Evolutionary conservation across 1,140 invertebrate species (phyloP).

Genomic region (Helicoverpa zea): DNA sequence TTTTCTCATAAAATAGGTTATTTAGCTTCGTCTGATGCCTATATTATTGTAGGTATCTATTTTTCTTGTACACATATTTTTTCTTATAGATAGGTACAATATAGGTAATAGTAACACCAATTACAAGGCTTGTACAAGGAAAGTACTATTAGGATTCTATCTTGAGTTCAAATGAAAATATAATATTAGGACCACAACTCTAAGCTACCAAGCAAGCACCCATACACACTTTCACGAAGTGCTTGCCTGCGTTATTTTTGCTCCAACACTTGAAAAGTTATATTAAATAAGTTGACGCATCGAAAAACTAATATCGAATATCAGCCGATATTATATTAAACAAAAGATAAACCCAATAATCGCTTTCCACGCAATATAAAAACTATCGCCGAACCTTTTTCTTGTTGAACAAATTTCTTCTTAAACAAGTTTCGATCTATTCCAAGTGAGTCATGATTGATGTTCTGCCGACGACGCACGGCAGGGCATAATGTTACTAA

Average conservation of each 20-base stretch:
- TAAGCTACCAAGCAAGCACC: no score
- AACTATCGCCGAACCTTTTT: slow-evolving; percentile 42
- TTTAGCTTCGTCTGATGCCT: no score
- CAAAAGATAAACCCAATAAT: slow-evolving; percentile 31
- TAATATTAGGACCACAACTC: no score
- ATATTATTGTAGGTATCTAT: no score
- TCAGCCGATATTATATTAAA: slow-evolving; percentile 26
- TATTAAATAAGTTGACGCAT: slow-evolving; percentile 9
- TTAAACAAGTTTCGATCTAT: slow-evolving; percentile 45
- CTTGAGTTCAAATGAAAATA: no score
- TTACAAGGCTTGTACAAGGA: no score
- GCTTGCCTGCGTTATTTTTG: neutral
- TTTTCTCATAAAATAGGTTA: no score
- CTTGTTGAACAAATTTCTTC: slow-evolving; percentile 47
- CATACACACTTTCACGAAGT: no score
- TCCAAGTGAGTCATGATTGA: slow-evolving; percentile 48
- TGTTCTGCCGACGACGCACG: slow-evolving; percentile 48
- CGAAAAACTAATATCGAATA: slow-evolving; percentile 1
- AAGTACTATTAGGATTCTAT: no score
- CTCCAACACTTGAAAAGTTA: neutral
- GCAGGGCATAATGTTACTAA: slow-evolving; percentile 45
- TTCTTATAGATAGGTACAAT: no score
- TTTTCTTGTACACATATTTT: no score
- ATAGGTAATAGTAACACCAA: no score
- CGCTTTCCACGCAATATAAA: slow-evolving; percentile 17